phyloP scores from a whole-genome alignment of 1,140 invertebrate genomes.

The Drosophila quadrilineata region DNA sequence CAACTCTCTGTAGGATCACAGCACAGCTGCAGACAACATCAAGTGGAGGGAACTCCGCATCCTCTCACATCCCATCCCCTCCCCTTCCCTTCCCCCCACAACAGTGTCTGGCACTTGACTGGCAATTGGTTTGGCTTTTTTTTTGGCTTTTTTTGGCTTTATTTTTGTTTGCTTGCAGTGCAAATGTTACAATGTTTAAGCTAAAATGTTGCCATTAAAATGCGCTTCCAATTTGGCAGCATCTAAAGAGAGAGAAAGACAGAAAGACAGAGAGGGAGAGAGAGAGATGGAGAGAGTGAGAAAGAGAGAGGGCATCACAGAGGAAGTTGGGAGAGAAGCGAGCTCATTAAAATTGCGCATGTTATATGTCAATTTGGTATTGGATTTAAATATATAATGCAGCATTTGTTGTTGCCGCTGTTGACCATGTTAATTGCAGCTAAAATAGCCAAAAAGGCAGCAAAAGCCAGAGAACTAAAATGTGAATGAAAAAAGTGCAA shows the following conservation, averaged over 20 bases:
- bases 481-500: neutral
- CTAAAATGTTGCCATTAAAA: conserved; percentile 73
- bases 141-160: conserved; percentile 31
- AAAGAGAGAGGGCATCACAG: too few species aligned
- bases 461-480: neutral
- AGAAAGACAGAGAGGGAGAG: too few species aligned
- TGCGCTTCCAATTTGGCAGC: conserved; percentile 32
- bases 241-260: too few species aligned
- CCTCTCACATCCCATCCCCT: neutral
- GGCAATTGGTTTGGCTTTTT: conserved; percentile 49
- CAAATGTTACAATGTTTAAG: conserved; percentile 66
- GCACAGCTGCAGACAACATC: neutral
- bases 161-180: too few species aligned
- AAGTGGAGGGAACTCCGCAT: neutral
- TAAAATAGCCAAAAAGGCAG: conserved; percentile 24
- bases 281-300: too few species aligned
- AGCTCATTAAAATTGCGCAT: conserved; percentile 66
- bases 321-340: too few species aligned
- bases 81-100: neutral
- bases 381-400: conserved; percentile 70
- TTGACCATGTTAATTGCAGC: conserved; percentile 57
- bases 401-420: conserved; percentile 55
- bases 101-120: conserved; percentile 18
- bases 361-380: conserved; percentile 52
- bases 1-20: conserved; percentile 3